phyloP scores from a whole-genome alignment of 2,797 vertebrate genomes.

The Macropodus opercularis region DNA sequence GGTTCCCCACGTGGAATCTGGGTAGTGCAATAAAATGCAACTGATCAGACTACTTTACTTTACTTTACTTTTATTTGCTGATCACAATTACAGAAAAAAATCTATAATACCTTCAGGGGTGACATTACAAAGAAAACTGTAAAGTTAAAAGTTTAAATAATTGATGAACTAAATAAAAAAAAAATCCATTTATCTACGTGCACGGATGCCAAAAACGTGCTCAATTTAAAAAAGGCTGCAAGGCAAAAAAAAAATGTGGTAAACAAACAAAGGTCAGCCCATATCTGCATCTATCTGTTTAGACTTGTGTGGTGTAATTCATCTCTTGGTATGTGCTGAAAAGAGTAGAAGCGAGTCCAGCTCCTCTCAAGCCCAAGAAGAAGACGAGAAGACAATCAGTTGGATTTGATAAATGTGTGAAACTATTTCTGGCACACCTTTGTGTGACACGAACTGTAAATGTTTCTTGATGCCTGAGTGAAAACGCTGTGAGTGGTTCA shows the following conservation, averaged over 20 bases:
- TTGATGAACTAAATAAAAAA: no score
- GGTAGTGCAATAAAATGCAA: no score
- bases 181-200: no score
- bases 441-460: slow-evolving; percentile 24
- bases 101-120: no score
- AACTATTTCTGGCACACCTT: slow-evolving; percentile 46
- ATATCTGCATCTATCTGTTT: background rate
- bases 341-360: background rate
- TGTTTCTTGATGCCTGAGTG: slow-evolving; percentile 39
- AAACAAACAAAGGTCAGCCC: background rate
- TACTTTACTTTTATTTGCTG: no score
- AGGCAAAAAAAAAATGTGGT: background rate
- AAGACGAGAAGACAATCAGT: background rate
- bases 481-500: slow-evolving; percentile 9
- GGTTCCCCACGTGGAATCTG: no score
- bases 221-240: background rate
- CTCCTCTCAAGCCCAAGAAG: no score
- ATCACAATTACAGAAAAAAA: no score
- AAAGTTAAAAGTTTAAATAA: no score
- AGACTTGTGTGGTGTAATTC: background rate
- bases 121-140: no score
- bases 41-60: no score
- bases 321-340: slow-evolving; percentile 8
- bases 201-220: background rate
- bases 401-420: slow-evolving; percentile 5